These are phyloP conservation scores for Machaerirhynchus nigripectus DNA, from an alignment of 2,113 vertebrate species.

Conservation along the genomic window DNA sequence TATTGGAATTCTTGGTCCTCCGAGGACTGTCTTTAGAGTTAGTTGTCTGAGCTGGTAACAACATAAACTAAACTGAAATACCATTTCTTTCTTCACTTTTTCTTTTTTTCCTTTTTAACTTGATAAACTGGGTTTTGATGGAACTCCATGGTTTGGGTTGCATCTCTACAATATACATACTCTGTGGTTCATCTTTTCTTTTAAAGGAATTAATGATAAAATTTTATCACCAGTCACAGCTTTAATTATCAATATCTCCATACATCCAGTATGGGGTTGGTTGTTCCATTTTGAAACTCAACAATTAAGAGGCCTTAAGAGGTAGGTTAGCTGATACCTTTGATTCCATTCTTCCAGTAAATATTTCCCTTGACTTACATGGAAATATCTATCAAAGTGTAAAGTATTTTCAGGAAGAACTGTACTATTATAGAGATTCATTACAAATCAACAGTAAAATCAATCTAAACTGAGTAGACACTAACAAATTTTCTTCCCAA, in stretches of 20 bases:
- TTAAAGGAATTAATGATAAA: background rate
- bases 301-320: background rate
- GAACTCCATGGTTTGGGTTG: background rate
- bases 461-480: background rate
- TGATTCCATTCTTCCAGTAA: constrained; percentile 30
- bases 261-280: background rate
- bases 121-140: background rate
- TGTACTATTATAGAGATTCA: background rate
- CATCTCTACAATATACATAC: background rate
- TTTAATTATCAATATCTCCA: background rate
- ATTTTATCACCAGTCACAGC: background rate
- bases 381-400: constrained; percentile 42
- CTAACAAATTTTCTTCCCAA: background rate
- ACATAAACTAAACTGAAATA: background rate
- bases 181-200: background rate
- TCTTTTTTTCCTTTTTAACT: background rate
- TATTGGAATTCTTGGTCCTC: background rate
- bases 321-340: background rate
- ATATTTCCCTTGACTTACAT: constrained; percentile 35
- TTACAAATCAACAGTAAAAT: background rate
- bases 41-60: background rate
- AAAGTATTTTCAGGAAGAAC: constrained; percentile 53
- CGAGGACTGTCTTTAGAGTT: background rate
- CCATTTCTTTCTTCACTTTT: background rate
- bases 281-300: background rate